Conservation (phyloP, 2,888 invertebrate genomes). For the Mythimna lalbum region DNA sequence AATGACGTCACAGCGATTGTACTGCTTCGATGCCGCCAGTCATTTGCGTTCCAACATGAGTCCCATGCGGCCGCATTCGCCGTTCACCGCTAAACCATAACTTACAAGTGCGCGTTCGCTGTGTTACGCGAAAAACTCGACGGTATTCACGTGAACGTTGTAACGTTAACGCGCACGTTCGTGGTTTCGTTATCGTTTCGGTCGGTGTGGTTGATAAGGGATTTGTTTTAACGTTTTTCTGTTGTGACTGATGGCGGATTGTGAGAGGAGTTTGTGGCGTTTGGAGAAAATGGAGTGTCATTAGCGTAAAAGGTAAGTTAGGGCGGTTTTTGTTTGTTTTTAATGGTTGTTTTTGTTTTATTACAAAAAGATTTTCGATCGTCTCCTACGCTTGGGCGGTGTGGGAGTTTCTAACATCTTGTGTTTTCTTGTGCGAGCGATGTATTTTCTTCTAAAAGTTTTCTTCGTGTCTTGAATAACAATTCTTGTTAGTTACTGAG, state of each 20-base stretch:
- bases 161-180: conserved; percentile 71
- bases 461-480: conserved; percentile 29
- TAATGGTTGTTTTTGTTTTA: conserved; percentile 74
- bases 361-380: conserved; percentile 46
- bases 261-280: conserved; percentile 67
- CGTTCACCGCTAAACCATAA: conserved; percentile 64
- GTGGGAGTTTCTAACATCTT: conserved; percentile 16
- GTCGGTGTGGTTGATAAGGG: conserved; percentile 68
- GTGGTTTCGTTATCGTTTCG: conserved; percentile 68
- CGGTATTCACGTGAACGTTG: conserved; percentile 59
- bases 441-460: conserved; percentile 37
- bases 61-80: conserved; percentile 76
- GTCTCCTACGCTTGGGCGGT: not conserved
- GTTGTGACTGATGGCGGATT: conserved; percentile 71
- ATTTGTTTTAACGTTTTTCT: conserved; percentile 70
- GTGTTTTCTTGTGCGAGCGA: conserved; percentile 10
- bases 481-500: conserved; percentile 21
- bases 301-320: conserved; percentile 83
- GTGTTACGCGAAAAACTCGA: conserved; percentile 67
- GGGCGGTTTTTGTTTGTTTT: conserved; percentile 69
- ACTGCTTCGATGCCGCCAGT: conserved; percentile 76
- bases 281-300: conserved; percentile 82
- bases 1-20: conserved; percentile 81
- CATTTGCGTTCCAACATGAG: conserved; percentile 86
- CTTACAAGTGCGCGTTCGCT: conserved; percentile 68